These are phyloP conservation scores for Scomber scombrus DNA, from an alignment of 2,113 vertebrate species.

Conservation along the genomic window DNA sequence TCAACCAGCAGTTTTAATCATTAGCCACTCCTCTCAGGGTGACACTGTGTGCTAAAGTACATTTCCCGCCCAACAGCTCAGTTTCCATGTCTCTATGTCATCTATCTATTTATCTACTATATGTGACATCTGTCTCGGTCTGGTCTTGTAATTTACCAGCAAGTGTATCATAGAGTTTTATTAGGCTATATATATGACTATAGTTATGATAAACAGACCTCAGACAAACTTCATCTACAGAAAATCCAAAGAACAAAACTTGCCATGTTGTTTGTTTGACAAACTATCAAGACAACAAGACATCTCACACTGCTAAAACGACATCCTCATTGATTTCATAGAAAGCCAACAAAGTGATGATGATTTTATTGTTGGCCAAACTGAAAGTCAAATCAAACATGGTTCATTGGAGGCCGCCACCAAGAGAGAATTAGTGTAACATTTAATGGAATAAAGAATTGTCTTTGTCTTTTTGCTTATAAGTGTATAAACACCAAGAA, in stretches of 20 bases:
- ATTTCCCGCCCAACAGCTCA: neutral
- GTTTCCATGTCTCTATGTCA: neutral
- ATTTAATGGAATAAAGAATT: no score
- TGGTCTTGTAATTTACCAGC: neutral
- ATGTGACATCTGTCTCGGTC: neutral
- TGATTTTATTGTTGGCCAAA: no score
- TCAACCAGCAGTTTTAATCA: constrained; percentile 54
- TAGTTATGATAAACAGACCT: neutral
- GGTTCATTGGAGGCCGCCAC: no score
- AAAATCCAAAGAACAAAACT: neutral
- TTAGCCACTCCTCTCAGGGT: constrained; percentile 61
- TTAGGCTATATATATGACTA: no score
- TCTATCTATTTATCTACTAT: neutral
- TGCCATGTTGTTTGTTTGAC: neutral
- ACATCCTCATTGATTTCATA: no score
- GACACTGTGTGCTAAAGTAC: constrained; percentile 18
- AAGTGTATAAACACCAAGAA: neutral
- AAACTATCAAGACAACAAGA: neutral
- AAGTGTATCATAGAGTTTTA: neutral
- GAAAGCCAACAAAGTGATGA: no score
- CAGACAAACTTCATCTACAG: neutral
- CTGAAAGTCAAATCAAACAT: no score
- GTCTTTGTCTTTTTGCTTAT: neutral
- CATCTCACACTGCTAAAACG: no score
- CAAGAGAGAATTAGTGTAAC: no score